These are phyloP conservation scores for Drosophila silvestris DNA, from an alignment of 2,888 invertebrate genomes.

Conservation along the genomic window DNA sequence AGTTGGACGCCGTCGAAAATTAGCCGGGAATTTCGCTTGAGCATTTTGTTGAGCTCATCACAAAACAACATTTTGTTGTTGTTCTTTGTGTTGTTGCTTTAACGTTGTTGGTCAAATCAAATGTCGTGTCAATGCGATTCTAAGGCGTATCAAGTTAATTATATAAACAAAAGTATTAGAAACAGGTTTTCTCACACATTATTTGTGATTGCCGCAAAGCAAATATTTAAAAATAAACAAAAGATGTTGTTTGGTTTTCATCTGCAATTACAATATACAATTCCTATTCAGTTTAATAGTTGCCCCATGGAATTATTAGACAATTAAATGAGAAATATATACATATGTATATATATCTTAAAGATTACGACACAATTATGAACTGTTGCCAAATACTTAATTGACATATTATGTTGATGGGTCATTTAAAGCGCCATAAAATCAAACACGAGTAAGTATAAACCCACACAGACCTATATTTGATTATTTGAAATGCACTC, in stretches of 20 bases:
- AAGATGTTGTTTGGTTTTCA: not conserved
- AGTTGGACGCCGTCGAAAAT: slow-evolving; percentile 17
- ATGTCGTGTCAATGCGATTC: slow-evolving; percentile 42
- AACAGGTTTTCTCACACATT: slow-evolving; percentile 47
- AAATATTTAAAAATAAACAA: slow-evolving; percentile 21
- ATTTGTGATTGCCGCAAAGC: not conserved
- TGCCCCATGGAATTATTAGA: not conserved
- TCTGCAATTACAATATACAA: not conserved
- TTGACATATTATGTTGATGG: not conserved
- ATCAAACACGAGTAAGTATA: not conserved
- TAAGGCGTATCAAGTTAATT: slow-evolving; percentile 42
- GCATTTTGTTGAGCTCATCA: slow-evolving; percentile 61
- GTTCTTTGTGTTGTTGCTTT: slow-evolving; percentile 5
- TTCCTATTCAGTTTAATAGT: not conserved
- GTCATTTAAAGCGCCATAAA: not conserved
- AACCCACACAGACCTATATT: slow-evolving; percentile 42
- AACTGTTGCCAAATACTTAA: not conserved
- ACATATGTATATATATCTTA: not conserved
- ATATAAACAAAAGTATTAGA: slow-evolving; percentile 34
- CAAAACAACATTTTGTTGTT: slow-evolving; percentile 20
- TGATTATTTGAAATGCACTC: slow-evolving; percentile 41
- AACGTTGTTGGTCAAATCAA: slow-evolving; percentile 28
- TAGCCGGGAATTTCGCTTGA: slow-evolving; percentile 25
- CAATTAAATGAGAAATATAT: not conserved
- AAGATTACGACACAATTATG: not conserved